Evolutionary conservation across 2,888 invertebrate genomes (phyloP), one percentile per base, ranked within the genome.

Genomic region (Eupsilia transversa): DNA sequence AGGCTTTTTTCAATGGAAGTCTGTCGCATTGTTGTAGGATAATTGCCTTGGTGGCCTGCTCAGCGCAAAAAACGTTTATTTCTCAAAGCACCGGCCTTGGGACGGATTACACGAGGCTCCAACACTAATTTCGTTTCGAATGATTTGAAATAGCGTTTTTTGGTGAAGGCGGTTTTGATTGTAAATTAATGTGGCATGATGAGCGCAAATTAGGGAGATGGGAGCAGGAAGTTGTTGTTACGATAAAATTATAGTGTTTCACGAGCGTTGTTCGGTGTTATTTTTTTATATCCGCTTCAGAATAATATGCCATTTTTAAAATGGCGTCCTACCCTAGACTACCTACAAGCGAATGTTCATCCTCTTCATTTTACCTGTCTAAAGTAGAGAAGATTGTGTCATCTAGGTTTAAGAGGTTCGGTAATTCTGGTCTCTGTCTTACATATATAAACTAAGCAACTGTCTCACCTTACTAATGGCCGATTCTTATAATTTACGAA

Each of bases 1-100:
- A 86, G 79, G 80, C 76, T 82, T 86, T 85, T 86, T 86, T 85
- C 74, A 84, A 87, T 83, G 83, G 80, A 77, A 61, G 77, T 81
- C 84, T 70, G 79, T 77, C 77, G 83, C 86, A 90, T 91, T 91
- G 91, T 91, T 86, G 81, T 84, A 79, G 77, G 82, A 87, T 90
- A 90, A 91, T 91, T 89, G 90, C 87, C 82, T 77, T 27, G 75
- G 84, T 81, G 83, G 82, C 77, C 84, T 59, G 76, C 69, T 46
- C 82, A 63, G 68, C 82, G 83, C 84, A 86, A 90, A 91, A 91
- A 91, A 90, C 79, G 35, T 78, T 78, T 79, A 79, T 87, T 91
- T 87, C 87, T 86, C 84, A 73, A 87, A 90, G 82, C 66, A 68
- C 77, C 86, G 88, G 80, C 88, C 89, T 89, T 88, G 87, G 80